phyloP scores from a whole-genome alignment of 2,888 invertebrate genomes.

The Timema podura region DNA sequence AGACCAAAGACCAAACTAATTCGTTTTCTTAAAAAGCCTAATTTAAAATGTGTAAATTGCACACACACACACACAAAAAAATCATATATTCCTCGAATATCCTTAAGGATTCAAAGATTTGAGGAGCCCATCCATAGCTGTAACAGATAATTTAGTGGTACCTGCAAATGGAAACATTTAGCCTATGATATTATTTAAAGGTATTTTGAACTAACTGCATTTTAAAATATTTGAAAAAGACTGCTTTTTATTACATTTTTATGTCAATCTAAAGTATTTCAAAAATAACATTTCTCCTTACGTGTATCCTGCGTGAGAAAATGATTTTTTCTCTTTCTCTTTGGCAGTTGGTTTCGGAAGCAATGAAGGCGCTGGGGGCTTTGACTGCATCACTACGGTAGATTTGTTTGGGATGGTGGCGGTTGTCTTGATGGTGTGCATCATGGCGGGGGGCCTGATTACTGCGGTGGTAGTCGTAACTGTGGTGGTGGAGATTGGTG shows the following conservation, averaged over 20 bases:
- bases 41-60: too few relatives aligned
- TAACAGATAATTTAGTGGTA: too few relatives aligned
- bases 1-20: too few relatives aligned
- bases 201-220: constrained; percentile 32
- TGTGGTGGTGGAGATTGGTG: constrained; percentile 15
- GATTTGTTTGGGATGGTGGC: constrained; percentile 21
- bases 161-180: too few relatives aligned
- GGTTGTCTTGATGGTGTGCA: constrained; percentile 24
- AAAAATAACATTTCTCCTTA: constrained; percentile 37
- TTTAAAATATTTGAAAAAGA: too few relatives aligned
- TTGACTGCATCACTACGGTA: constrained; percentile 19
- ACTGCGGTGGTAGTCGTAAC: constrained; percentile 18
- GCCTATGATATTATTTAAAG: constrained; percentile 26
- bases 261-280: constrained; percentile 11
- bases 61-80: too few relatives aligned
- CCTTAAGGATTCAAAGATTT: too few relatives aligned
- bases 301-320: constrained; percentile 54
- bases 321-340: constrained; percentile 72
- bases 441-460: constrained; percentile 18
- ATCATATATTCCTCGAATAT: too few relatives aligned
- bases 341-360: constrained; percentile 56
- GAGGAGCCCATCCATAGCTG: too few relatives aligned
- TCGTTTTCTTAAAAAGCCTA: too few relatives aligned
- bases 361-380: constrained; percentile 28
- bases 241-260: constrained; percentile 5